These are phyloP conservation scores for Napeogenes sylphis DNA, from an alignment of 2,888 invertebrate species.

Conservation along the genomic window DNA sequence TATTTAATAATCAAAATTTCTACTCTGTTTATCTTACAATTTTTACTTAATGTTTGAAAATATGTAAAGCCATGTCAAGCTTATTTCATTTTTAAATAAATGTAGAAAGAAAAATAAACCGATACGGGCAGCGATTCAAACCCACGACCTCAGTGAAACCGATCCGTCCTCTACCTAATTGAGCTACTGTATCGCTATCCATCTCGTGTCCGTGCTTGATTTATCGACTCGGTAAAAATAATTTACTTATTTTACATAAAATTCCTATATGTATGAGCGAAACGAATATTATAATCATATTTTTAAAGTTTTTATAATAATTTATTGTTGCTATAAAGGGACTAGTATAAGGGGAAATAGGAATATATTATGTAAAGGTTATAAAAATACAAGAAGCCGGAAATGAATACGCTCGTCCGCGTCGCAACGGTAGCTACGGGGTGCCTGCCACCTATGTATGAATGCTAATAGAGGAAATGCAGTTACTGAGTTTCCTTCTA, in stretches of 20 bases:
- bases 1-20: slow-evolving; percentile 10
- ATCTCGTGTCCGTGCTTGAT: no score
- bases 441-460: slow-evolving; percentile 14
- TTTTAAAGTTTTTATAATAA: background rate
- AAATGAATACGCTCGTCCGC: slow-evolving; percentile 57
- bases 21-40: background rate
- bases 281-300: slow-evolving; percentile 1
- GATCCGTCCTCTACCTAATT: no score
- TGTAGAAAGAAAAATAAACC: no score
- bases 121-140: no score
- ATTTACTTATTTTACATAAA: background rate
- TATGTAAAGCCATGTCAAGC: no score
- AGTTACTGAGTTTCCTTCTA: slow-evolving; percentile 31
- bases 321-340: background rate
- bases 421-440: slow-evolving; percentile 36
- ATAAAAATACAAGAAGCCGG: slow-evolving; percentile 69
- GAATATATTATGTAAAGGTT: slow-evolving; percentile 38
- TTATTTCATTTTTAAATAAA: no score
- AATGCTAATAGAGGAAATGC: slow-evolving; percentile 30
- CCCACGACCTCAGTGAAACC: no score
- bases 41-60: background rate
- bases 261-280: background rate
- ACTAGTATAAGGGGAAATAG: background rate
- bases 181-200: no score
- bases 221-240: background rate